Evolutionary conservation across 2,888 invertebrate species (phyloP).

Genomic region (Drosophila diplacantha): DNA sequence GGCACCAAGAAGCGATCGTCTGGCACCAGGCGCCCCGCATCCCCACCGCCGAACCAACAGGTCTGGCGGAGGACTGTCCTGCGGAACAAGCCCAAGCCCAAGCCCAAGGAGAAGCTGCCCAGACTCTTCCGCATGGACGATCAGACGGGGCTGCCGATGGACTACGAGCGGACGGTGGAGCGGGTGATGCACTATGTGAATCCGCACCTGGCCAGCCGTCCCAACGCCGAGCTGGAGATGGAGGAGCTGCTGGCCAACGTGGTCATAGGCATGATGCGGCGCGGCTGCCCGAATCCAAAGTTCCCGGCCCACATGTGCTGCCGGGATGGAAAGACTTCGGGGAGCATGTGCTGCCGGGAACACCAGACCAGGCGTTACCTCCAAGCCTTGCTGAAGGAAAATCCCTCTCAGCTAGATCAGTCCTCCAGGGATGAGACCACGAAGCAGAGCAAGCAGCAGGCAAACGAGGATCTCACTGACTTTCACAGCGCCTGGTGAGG

Average conservation of each 20-base stretch:
- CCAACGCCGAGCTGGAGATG: conserved; percentile 29
- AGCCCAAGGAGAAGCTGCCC: conserved; percentile 27
- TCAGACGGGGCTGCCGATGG: conserved; percentile 53
- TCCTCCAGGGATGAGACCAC: too few relatives aligned
- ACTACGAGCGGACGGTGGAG: conserved; percentile 55
- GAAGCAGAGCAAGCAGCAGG: background rate
- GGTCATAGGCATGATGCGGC: conserved; percentile 19
- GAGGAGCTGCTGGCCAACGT: conserved; percentile 29
- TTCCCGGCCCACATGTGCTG: background rate
- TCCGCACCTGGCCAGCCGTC: conserved; percentile 31
- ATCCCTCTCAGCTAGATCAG: too few relatives aligned
- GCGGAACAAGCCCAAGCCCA: conserved; percentile 38
- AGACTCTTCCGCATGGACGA: conserved; percentile 49
- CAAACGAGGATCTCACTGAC: conserved; percentile 19
- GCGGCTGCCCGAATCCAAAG: background rate
- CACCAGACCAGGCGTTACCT: conserved; percentile 6
- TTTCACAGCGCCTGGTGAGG: conserved; percentile 54
- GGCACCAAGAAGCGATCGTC: background rate
- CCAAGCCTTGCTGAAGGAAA: conserved; percentile 6
- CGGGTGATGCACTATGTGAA: conserved; percentile 59
- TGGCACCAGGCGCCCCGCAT: background rate
- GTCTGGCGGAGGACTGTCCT: conserved; percentile 51
- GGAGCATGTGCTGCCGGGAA: background rate
- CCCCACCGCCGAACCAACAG: background rate
- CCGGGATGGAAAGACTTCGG: background rate